Evolutionary conservation across 2,888 invertebrate species (phyloP).

Genomic region (Apamea anceps): DNA sequence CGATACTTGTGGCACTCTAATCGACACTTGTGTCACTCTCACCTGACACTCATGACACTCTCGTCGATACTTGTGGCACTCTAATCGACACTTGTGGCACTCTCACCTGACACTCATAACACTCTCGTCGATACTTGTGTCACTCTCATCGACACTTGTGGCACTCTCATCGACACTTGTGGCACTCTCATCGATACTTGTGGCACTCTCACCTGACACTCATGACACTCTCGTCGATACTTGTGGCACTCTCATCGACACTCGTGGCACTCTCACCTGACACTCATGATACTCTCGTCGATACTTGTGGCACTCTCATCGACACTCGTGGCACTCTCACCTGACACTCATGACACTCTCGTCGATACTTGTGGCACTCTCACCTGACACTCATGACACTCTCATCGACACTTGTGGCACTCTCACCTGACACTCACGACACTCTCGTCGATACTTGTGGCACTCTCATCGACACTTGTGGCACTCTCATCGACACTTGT

Average conservation of each 20-base stretch:
- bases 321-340: too few species aligned
- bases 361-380: not conserved
- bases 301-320: not conserved
- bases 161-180: not conserved
- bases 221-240: not conserved
- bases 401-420: not conserved
- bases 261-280: too few species aligned
- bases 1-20: not conserved
- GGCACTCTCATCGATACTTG: not conserved
- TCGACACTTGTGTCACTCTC: too few species aligned
- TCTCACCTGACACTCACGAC: not conserved
- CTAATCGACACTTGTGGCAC: too few species aligned
- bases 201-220: too few species aligned
- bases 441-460: not conserved
- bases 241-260: too few species aligned
- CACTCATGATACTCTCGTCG: not conserved
- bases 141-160: not conserved
- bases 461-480: not conserved
- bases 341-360: not conserved
- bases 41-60: too few species aligned
- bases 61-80: too few species aligned
- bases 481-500: too few species aligned
- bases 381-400: too few species aligned
- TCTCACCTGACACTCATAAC: not conserved
- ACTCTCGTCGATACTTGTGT: not conserved